phyloP scores from a whole-genome alignment of 2,113 vertebrate species.

The Chaetodon trifascialis region DNA sequence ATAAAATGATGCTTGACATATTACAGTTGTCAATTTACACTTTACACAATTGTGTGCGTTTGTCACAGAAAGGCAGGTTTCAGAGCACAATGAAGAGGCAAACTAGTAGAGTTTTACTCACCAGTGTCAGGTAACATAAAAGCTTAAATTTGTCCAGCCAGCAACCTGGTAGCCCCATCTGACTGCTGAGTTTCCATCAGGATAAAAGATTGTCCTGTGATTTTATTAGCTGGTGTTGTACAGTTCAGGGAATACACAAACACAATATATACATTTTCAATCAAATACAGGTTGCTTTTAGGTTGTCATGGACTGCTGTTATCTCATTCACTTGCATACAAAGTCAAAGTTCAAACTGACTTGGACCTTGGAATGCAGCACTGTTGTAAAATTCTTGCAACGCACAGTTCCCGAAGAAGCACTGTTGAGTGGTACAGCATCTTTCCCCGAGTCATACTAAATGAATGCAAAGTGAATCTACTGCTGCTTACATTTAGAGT shows the following conservation, averaged over 20 bases:
- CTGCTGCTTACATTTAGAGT: neutral
- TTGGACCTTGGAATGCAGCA: neutral
- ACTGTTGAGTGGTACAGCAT: neutral
- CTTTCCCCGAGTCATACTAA: neutral
- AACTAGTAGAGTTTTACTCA: neutral
- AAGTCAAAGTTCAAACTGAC: neutral
- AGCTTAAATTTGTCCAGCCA: neutral
- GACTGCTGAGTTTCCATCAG: no score
- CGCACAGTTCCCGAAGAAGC: neutral
- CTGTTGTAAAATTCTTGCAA: no score
- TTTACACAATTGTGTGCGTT: neutral
- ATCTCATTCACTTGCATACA: neutral
- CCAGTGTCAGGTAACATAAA: neutral
- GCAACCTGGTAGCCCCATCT: no score
- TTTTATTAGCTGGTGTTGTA: no score
- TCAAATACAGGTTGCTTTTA: no score
- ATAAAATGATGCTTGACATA: neutral
- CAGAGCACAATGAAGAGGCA: neutral
- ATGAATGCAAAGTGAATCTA: neutral
- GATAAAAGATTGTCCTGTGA: no score
- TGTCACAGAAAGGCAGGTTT: neutral
- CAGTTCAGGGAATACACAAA: no score
- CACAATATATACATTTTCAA: no score
- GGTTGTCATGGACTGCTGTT: neutral
- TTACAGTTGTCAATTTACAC: neutral